Conservation (phyloP, 2,888 invertebrate species). For the Mesorhabditis belari region DNA sequence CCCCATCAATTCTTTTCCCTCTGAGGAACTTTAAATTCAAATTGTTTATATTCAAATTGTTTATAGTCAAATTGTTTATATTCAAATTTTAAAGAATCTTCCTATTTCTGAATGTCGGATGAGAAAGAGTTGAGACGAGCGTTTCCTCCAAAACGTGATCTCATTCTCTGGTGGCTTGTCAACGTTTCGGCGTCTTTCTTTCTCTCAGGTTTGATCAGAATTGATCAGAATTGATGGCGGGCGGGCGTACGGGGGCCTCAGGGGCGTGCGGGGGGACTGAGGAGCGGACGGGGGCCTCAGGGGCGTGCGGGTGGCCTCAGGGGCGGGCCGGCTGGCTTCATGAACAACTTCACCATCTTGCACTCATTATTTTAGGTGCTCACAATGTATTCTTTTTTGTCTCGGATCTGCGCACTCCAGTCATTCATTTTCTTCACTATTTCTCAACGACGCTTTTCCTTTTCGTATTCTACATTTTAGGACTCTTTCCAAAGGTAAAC, state of each 20-base stretch:
- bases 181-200: neutral
- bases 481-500: constrained; percentile 8
- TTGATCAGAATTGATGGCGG: neutral
- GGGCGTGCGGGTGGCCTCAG: too few species aligned
- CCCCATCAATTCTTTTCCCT: too few species aligned
- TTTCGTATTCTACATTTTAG: constrained; percentile 8
- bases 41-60: too few species aligned
- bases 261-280: too few species aligned
- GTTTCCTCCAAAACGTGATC: neutral
- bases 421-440: constrained; percentile 45
- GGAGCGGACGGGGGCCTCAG: too few species aligned
- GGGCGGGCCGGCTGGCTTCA: too few species aligned
- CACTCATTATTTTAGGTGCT: constrained; percentile 48
- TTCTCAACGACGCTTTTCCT: constrained; percentile 35
- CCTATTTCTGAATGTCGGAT: neutral
- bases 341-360: too few species aligned
- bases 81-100: neutral
- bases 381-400: constrained; percentile 50
- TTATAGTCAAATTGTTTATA: too few species aligned
- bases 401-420: constrained; percentile 34
- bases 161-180: neutral
- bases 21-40: too few species aligned
- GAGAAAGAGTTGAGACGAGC: neutral
- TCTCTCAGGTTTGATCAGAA: neutral
- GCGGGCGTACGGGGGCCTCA: too few species aligned